These are phyloP conservation scores for Campoletis raptor DNA, from an alignment of 2,888 invertebrate genomes.

Conservation along the genomic window DNA sequence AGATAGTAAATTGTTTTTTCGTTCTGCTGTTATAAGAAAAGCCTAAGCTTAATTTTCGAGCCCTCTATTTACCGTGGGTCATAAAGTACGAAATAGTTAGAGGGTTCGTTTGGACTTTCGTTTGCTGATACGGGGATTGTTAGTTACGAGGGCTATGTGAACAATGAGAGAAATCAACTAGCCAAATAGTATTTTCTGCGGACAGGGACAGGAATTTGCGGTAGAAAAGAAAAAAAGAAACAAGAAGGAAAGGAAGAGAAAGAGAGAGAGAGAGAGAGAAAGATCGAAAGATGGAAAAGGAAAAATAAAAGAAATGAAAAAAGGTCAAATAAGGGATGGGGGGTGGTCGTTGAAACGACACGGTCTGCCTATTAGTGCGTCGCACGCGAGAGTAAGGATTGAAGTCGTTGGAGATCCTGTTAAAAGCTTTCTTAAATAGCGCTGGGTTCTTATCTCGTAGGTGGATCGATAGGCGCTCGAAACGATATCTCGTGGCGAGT, in stretches of 20 bases:
- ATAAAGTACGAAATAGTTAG: background rate
- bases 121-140: background rate
- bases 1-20: background rate
- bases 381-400: conserved; percentile 67
- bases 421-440: conserved; percentile 83
- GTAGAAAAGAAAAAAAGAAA: conserved; percentile 19
- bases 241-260: conserved; percentile 9
- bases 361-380: conserved; percentile 78
- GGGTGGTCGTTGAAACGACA: conserved; percentile 60
- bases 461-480: conserved; percentile 78
- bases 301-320: conserved; percentile 27
- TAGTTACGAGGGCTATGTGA: background rate
- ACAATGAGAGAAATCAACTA: background rate
- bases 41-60: too few relatives aligned
- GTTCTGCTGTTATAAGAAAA: background rate
- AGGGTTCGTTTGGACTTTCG: background rate
- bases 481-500: conserved; percentile 70
- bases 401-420: conserved; percentile 69
- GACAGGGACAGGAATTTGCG: conserved; percentile 39
- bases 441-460: conserved; percentile 77
- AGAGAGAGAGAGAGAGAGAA: conserved; percentile 21
- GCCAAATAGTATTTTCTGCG: conserved; percentile 31
- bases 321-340: conserved; percentile 63
- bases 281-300: conserved; percentile 49
- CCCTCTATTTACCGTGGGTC: background rate